Conservation (phyloP, 2,113 vertebrate genomes). For the Nothobranchius furzeri region DNA sequence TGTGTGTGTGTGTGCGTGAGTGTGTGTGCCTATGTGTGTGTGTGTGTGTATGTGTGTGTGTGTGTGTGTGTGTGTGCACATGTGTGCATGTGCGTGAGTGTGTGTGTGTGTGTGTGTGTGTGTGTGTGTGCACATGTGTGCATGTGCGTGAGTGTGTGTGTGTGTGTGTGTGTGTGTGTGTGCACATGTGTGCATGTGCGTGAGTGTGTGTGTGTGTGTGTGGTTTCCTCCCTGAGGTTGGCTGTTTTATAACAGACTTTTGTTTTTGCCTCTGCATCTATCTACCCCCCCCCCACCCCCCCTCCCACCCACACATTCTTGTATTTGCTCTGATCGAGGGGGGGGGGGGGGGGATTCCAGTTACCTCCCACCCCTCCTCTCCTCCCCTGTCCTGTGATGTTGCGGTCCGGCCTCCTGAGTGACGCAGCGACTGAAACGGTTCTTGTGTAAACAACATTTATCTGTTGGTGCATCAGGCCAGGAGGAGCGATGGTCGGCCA, state of each 20-base stretch:
- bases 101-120: no score
- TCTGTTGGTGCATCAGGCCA: constrained; percentile 16
- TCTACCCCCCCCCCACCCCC: no score
- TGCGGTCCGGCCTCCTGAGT: constrained; percentile 20
- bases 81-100: no score
- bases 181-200: no score
- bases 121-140: no score
- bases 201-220: background rate
- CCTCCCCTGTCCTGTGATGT: background rate
- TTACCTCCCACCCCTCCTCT: background rate
- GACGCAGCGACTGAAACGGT: constrained; percentile 49
- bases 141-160: no score
- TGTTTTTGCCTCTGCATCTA: background rate
- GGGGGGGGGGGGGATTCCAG: background rate
- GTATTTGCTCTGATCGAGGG: background rate
- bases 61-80: no score
- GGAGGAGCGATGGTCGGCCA: background rate
- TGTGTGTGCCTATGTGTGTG: no score
- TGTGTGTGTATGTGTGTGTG: no score
- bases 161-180: no score
- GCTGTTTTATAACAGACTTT: constrained; percentile 45
- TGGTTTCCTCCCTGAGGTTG: constrained; percentile 58
- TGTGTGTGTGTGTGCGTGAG: background rate
- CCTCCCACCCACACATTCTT: background rate
- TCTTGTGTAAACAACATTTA: constrained; percentile 40